Evolutionary conservation across 2,888 invertebrate genomes (phyloP).

Genomic region (Epinotia demarniana): DNA sequence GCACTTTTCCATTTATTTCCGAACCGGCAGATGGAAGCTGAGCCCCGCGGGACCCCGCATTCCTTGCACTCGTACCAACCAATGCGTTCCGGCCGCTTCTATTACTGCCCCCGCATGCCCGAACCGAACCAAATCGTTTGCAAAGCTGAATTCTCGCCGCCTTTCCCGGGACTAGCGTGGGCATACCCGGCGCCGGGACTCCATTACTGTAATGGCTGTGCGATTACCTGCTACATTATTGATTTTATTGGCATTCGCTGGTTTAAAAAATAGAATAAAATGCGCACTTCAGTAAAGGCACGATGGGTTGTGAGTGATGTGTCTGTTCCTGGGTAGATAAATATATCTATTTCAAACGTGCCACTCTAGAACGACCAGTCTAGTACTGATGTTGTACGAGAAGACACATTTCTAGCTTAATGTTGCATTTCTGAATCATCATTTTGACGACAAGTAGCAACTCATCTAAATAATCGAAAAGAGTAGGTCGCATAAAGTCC

Average conservation of each 20-base stretch:
- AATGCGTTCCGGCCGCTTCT: not conserved
- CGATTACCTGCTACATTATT: conserved; percentile 3
- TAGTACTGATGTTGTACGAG: too few species aligned
- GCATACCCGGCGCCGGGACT: not conserved
- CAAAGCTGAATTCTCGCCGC: not conserved
- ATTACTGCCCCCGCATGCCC: not conserved
- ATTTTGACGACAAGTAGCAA: too few species aligned
- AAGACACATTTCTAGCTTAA: too few species aligned
- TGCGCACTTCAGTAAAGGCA: not conserved
- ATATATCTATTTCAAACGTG: too few species aligned
- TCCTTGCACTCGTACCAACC: not conserved
- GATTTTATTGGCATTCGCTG: conserved; percentile 2
- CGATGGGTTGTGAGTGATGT: not conserved
- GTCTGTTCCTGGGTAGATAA: too few species aligned
- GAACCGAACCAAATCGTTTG: not conserved
- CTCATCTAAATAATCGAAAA: too few species aligned
- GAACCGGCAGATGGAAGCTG: not conserved
- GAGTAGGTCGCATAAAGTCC: too few species aligned
- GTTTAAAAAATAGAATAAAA: not conserved
- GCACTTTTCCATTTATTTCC: conserved; percentile 2
- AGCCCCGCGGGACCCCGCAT: not conserved
- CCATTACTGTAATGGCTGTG: conserved; percentile 6
- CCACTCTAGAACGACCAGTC: too few species aligned
- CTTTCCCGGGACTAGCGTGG: not conserved
- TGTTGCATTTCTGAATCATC: too few species aligned